These are phyloP conservation scores for Anser brachyrhynchus DNA, from an alignment of 2,113 vertebrate genomes.

Conservation along the genomic window DNA sequence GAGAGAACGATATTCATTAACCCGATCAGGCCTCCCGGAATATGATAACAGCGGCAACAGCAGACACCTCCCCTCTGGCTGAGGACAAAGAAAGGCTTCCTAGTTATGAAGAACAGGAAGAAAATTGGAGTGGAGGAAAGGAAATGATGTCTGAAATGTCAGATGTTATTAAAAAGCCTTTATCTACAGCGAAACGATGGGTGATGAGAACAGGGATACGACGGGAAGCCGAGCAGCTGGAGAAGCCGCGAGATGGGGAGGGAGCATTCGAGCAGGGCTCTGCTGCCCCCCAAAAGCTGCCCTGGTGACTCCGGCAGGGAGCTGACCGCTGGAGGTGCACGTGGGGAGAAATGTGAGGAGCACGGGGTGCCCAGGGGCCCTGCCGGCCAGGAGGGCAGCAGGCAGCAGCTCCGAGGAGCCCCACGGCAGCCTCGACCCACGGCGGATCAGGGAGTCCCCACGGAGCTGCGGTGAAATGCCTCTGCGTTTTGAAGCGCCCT, in stretches of 20 bases:
- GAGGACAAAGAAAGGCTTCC: slow-evolving; percentile 25
- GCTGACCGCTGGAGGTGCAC: background rate
- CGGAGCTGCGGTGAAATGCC: accelerated
- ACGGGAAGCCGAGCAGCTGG: background rate
- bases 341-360: background rate
- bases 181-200: background rate
- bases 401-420: background rate
- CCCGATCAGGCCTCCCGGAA: background rate
- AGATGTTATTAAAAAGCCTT: slow-evolving; percentile 43
- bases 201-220: background rate
- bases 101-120: background rate
- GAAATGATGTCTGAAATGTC: slow-evolving; percentile 11
- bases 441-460: accelerated
- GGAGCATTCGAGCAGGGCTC: background rate
- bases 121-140: slow-evolving; percentile 28
- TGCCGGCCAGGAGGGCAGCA: accelerated
- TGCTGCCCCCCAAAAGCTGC: accelerated
- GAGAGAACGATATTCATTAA: slow-evolving; percentile 33
- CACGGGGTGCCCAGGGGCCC: accelerated
- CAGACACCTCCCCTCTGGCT: slow-evolving; percentile 9
- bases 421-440: background rate
- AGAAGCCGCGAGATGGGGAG: background rate
- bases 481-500: background rate
- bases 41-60: slow-evolving; percentile 27
- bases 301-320: background rate